Evolutionary conservation across 2,113 vertebrate genomes (phyloP).

Genomic region (Vireo altiloquus): DNA sequence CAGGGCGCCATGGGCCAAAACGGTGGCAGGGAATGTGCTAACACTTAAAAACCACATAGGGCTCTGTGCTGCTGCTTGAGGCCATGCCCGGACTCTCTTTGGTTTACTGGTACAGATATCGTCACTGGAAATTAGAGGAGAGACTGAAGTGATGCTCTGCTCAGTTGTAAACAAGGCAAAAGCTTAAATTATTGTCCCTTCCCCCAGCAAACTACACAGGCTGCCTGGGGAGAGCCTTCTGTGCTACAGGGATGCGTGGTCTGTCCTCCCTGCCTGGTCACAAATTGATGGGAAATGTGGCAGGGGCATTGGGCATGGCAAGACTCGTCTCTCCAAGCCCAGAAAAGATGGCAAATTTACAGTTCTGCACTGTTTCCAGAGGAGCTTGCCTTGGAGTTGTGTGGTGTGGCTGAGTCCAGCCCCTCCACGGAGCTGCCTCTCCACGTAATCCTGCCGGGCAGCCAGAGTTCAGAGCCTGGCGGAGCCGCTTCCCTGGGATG

Average conservation of each 20-base stretch:
- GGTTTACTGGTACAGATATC: neutral
- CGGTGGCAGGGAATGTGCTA: neutral
- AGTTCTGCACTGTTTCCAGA: neutral
- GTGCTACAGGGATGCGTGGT: neutral
- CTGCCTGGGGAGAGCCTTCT: neutral
- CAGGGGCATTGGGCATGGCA: accelerated
- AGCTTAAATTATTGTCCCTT: neutral
- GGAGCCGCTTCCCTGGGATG: neutral
- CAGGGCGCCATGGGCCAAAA: neutral
- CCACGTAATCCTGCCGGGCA: neutral
- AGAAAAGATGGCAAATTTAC: neutral
- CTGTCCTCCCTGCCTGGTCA: neutral
- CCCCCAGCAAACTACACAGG: neutral
- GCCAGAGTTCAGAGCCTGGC: neutral
- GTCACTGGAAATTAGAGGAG: neutral
- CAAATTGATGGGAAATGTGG: neutral
- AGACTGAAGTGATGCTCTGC: neutral
- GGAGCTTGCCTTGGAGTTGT: neutral
- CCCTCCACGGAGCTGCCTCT: neutral
- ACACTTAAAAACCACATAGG: neutral
- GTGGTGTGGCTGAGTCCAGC: neutral
- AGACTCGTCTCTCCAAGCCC: neutral
- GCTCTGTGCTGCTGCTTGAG: neutral
- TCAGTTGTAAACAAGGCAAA: neutral
- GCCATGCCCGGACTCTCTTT: neutral